Conservation (phyloP, 2,888 invertebrate genomes). For the Mantis religiosa region DNA sequence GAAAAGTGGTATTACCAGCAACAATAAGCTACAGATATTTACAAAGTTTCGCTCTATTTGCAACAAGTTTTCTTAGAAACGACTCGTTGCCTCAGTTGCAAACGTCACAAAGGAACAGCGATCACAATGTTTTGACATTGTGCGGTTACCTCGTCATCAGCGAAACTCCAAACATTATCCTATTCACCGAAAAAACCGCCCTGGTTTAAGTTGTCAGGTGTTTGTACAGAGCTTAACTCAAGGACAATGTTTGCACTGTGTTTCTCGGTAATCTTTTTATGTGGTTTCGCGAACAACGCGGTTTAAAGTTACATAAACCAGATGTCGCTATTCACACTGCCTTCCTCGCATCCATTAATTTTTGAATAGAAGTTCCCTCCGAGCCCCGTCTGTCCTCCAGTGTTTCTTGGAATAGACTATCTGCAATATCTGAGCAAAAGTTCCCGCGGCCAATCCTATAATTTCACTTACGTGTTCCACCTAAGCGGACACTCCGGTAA, state of each 20-base stretch:
- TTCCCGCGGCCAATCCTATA: not conserved
- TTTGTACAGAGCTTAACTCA: not conserved
- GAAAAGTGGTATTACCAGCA: too few species aligned
- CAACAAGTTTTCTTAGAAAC: too few species aligned
- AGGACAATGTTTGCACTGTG: not conserved
- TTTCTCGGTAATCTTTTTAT: not conserved
- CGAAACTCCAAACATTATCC: not conserved
- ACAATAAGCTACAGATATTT: too few species aligned
- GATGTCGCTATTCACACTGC: not conserved
- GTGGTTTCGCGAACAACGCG: not conserved
- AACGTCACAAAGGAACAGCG: not conserved
- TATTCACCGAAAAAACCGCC: not conserved
- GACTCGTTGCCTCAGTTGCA: too few species aligned
- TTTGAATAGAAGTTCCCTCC: not conserved
- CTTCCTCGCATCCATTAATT: not conserved
- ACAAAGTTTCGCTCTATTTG: too few species aligned
- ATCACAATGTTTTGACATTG: not conserved
- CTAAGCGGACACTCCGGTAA: not conserved
- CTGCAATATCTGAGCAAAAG: not conserved
- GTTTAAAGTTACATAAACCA: not conserved
- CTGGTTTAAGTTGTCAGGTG: not conserved
- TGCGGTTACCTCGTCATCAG: not conserved
- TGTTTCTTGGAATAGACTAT: not conserved
- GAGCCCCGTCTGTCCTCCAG: not conserved
- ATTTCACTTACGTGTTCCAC: not conserved